Base-by-base conservation (phyloP, 2,113 vertebrate genomes). In the Podilymbus podiceps region DNA sequence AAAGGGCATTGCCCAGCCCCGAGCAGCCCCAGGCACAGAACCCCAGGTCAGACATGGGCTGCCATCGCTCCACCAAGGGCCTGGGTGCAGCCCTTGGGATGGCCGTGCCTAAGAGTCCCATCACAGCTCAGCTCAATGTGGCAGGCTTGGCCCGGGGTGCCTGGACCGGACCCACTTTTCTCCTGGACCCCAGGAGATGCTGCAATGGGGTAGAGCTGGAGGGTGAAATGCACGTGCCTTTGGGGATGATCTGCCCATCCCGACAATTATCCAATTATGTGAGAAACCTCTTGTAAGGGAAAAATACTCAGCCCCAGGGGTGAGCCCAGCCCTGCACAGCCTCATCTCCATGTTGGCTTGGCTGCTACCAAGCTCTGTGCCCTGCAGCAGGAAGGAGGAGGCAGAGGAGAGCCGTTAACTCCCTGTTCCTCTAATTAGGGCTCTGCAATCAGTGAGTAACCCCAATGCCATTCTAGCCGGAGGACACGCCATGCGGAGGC, bases 361-460 rank as follows among this genome's bases (percentile, higher is more conserved):
- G 69, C 87, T 96, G 76, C 75, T 88, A 88, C 90, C 79, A 35
- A 95, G 95, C 90, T 67, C 79, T 14, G 53, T 7, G 18, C 88
- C 93, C 93, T 88, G 35, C 80, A 63, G 96, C 90, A 88, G 85
- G 15, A 64, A 40, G 71, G 60, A 96, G 90, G 89, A 96, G 69
- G 77, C 0, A 10, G 67, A 89, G 75, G 42, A 93, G 47, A 30
- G 47, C 81, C 80, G 47, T 59, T 84, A 92, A 75, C 72, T 93
- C 81, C 38, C 79, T 92, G 6, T 91, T 76, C 77, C 93, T 67
- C 86, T 94, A 96, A 97, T 97, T 94, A 96, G 85, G 6, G 17
- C 89, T 96, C 58, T 68, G 91, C 88, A 96, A 86, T 88, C 86
- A 85, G 50, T 4, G 13, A 95, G 68, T 72, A 92, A 96, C 89